Percentiles rank a stretch among this genome's conserved stretches.
These are phyloP conservation scores for Dendrolimus punctatus DNA, from an alignment of 1,140 invertebrate genomes.

Conservation along the genomic window DNA sequence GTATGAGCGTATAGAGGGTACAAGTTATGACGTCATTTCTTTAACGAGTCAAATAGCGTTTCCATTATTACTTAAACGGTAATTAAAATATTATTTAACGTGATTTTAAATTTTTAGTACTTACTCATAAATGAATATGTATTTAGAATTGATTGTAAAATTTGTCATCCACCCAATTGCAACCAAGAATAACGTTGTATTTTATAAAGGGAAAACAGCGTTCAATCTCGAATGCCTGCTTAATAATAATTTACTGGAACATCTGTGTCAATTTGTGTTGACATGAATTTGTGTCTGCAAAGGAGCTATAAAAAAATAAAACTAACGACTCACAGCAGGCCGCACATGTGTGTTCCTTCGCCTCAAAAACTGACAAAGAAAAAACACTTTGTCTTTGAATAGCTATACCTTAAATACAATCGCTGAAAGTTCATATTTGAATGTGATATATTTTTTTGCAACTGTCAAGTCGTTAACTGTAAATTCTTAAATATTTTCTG, in stretches of 20 bases:
- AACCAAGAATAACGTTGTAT: too few species aligned
- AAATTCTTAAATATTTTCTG: slow-evolving; percentile 43
- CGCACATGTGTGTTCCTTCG: slow-evolving; percentile 44
- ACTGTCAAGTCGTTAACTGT: slow-evolving; percentile 33
- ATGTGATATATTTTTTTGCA: slow-evolving; percentile 14
- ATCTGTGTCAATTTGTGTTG: slow-evolving; percentile 52
- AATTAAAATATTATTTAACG: too few species aligned
- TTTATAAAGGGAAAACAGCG: neutral
- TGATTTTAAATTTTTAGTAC: too few species aligned
- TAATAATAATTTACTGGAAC: slow-evolving; percentile 33
- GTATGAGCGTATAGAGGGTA: too few species aligned
- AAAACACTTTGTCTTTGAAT: slow-evolving; percentile 9
- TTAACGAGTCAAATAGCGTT: too few species aligned
- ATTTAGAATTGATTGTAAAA: too few species aligned
- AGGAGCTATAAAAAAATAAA: slow-evolving; percentile 38
- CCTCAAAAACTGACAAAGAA: slow-evolving; percentile 24
- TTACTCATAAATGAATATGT: too few species aligned
- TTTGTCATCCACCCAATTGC: too few species aligned
- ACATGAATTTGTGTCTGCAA: slow-evolving; percentile 44
- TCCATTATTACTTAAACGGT: too few species aligned
- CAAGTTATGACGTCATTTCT: too few species aligned
- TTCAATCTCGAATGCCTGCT: slow-evolving; percentile 14
- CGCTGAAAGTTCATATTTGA: slow-evolving; percentile 19
- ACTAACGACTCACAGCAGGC: slow-evolving; percentile 45
- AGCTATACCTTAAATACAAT: slow-evolving; percentile 6